Evolutionary conservation across 2,888 invertebrate genomes (phyloP).

Genomic region (Rhagonycha fulva): DNA sequence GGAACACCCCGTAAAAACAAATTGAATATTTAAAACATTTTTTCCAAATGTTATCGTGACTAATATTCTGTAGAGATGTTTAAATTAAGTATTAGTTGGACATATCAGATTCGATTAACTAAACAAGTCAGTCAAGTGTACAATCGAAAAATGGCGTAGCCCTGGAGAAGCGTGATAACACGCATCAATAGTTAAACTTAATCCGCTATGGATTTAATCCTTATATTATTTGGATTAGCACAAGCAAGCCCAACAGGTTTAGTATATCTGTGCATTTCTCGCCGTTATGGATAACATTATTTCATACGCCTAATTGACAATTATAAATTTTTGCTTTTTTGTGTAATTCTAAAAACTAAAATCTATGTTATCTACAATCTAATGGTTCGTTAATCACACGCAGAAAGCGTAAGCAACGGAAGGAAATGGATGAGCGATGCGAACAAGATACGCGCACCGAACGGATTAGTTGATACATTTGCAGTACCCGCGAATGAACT

Average conservation of each 20-base stretch:
- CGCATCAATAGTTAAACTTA: constrained; percentile 55
- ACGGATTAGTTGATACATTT: constrained; percentile 47
- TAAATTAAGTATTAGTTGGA: not conserved
- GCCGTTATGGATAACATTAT: constrained; percentile 45
- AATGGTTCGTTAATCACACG: constrained; percentile 15
- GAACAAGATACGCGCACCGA: constrained; percentile 47
- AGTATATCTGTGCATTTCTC: constrained; percentile 51
- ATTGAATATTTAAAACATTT: not conserved
- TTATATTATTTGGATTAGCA: constrained; percentile 54
- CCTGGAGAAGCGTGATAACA: constrained; percentile 54
- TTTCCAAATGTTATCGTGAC: not conserved
- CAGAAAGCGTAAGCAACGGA: constrained; percentile 22
- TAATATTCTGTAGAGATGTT: not conserved
- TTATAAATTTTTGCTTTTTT: not conserved
- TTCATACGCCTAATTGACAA: not conserved
- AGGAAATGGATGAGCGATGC: constrained; percentile 44
- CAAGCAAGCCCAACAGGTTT: constrained; percentile 49
- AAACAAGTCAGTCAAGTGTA: constrained; percentile 16
- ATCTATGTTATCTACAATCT: not conserved
- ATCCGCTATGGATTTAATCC: constrained; percentile 55
- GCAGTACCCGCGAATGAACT: constrained; percentile 37
- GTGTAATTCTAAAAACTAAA: not conserved
- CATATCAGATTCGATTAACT: constrained; percentile 16
- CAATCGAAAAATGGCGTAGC: constrained; percentile 32
- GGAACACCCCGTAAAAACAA: not conserved